phyloP scores from a whole-genome alignment of 2,113 vertebrate species.

The Dolichallabes microphthalmus region DNA sequence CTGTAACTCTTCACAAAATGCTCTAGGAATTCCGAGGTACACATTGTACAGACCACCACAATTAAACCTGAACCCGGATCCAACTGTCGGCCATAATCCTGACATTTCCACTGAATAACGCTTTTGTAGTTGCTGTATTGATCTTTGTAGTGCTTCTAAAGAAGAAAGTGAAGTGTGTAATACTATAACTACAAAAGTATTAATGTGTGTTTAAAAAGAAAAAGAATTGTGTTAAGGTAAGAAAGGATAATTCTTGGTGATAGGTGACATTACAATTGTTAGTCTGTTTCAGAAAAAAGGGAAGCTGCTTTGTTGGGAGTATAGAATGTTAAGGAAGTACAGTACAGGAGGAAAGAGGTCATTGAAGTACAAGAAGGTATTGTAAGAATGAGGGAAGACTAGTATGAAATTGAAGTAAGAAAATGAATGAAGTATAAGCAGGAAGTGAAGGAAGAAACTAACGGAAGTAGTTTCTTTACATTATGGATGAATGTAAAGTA shows the following conservation, averaged over 20 bases:
- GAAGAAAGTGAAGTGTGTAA: neutral
- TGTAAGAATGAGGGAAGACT: neutral
- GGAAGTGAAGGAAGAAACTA: neutral
- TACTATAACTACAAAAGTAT: neutral
- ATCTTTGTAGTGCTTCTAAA: neutral
- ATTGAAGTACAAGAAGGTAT: neutral
- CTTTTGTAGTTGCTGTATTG: neutral
- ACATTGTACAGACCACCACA: neutral
- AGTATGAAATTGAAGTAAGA: neutral
- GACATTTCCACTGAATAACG: neutral
- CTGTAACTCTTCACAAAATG: conserved; percentile 35
- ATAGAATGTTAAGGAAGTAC: neutral
- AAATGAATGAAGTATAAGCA: neutral
- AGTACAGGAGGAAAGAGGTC: neutral
- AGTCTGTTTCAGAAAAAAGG: neutral
- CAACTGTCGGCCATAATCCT: neutral
- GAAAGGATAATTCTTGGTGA: neutral
- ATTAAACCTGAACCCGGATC: neutral
- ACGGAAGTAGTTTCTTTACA: no score
- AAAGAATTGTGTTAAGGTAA: neutral
- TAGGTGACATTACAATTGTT: neutral
- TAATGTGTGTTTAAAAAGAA: neutral
- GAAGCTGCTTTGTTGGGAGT: neutral
- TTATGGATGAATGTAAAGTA: no score
- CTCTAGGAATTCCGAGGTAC: conserved; percentile 19